These are phyloP conservation scores for Crotalus tigris DNA, from an alignment of 2,113 vertebrate genomes.

Conservation along the genomic window DNA sequence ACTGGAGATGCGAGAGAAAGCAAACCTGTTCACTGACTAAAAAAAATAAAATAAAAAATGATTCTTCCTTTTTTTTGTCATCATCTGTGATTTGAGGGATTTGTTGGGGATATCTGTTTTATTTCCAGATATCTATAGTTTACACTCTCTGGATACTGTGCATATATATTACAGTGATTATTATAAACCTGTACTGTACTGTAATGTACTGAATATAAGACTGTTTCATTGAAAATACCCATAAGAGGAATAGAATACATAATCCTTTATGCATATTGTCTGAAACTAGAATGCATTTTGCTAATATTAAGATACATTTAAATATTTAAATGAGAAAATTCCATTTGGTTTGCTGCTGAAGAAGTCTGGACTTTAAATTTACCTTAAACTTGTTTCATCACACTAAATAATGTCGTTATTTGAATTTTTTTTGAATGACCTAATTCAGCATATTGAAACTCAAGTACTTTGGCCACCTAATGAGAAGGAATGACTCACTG, in stretches of 20 bases:
- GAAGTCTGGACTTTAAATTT: background rate
- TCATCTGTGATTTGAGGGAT: background rate
- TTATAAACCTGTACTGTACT: background rate
- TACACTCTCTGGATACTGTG: too few relatives aligned
- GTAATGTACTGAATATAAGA: background rate
- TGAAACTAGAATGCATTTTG: background rate
- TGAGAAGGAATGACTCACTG: too few relatives aligned
- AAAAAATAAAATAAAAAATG: constrained; percentile 46
- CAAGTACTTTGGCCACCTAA: too few relatives aligned
- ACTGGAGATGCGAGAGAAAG: constrained; percentile 60
- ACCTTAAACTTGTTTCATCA: background rate
- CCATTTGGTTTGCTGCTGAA: background rate
- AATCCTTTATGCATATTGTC: background rate
- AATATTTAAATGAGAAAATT: background rate
- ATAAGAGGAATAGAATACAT: background rate
- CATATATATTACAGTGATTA: background rate
- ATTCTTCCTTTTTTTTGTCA: background rate
- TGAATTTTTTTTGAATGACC: background rate
- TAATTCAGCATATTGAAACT: background rate
- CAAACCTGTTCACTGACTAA: constrained; percentile 94
- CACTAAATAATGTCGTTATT: background rate
- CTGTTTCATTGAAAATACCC: background rate
- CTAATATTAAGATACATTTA: background rate
- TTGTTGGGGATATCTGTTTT: background rate
- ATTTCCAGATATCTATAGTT: background rate